These are phyloP conservation scores for Myodes glareolus DNA, from an alignment of 2,113 vertebrate species.

Conservation along the genomic window DNA sequence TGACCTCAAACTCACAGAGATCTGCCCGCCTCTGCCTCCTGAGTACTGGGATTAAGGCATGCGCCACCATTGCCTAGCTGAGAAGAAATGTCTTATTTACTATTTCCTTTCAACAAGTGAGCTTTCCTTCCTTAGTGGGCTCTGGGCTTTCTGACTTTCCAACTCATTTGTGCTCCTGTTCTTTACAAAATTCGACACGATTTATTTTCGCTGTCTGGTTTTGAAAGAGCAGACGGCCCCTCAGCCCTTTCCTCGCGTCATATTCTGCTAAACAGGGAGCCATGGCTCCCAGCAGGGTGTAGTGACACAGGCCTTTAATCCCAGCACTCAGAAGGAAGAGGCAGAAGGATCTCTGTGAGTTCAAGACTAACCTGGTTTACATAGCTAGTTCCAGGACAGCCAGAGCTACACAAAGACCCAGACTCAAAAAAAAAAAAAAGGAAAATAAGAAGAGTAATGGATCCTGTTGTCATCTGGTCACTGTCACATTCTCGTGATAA, in stretches of 20 bases:
- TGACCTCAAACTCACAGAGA: no score
- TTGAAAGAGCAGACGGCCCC: background rate
- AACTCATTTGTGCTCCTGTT: background rate
- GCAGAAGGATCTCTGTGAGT: background rate
- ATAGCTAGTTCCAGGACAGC: background rate
- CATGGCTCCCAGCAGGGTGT: background rate
- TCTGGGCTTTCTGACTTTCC: background rate
- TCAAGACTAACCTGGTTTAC: background rate
- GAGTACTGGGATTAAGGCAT: no score
- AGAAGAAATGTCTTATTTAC: background rate
- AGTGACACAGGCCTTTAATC: background rate
- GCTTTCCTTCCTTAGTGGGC: background rate
- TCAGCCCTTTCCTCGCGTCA: background rate
- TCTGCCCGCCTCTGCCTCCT: no score
- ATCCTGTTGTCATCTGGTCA: background rate
- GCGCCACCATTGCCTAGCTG: no score
- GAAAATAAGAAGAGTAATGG: background rate
- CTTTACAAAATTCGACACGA: background rate
- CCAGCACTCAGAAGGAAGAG: background rate
- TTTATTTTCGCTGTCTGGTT: conserved; percentile 4
- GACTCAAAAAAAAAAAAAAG: no score
- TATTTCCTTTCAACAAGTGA: background rate
- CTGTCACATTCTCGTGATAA: background rate
- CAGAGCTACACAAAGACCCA: background rate
- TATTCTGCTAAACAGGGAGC: no score